phyloP scores from a whole-genome alignment of 1,140 invertebrate genomes.

The Danaus melanippus region DNA sequence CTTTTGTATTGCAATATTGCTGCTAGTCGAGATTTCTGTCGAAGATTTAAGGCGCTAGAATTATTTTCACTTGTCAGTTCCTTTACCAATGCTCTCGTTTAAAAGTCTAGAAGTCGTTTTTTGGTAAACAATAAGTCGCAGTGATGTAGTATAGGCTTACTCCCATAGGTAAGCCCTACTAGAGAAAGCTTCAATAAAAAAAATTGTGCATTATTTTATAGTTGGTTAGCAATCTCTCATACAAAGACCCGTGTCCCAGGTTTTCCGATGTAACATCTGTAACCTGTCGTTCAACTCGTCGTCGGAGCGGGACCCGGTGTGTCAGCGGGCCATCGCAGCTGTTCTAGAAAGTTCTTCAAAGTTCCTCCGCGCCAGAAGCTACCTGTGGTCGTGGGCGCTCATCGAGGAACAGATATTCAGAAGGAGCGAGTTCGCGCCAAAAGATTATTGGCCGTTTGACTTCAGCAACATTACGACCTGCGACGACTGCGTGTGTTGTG shows the following conservation, averaged over 20 bases:
- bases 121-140: too few relatives aligned
- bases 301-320: constrained; percentile 34
- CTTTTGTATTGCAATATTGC: too few relatives aligned
- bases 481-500: constrained; percentile 24
- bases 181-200: too few relatives aligned
- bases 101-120: too few relatives aligned
- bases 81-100: too few relatives aligned
- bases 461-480: constrained; percentile 16
- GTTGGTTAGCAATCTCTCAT: too few relatives aligned
- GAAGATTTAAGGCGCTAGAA: too few relatives aligned
- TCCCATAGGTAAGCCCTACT: too few relatives aligned
- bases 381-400: constrained; percentile 43
- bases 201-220: too few relatives aligned
- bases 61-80: too few relatives aligned
- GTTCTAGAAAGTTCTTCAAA: constrained; percentile 31
- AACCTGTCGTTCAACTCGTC: constrained; percentile 44
- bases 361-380: constrained; percentile 32
- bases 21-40: too few relatives aligned
- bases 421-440: constrained; percentile 27
- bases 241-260: constrained; percentile 20
- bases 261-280: constrained; percentile 53
- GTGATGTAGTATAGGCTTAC: too few relatives aligned
- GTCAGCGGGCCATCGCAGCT: constrained; percentile 38
- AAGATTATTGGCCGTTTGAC: constrained; percentile 33
- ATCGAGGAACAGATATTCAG: constrained; percentile 38